Conservation (phyloP, 2,888 invertebrate genomes). For the Lapara coniferarum region DNA sequence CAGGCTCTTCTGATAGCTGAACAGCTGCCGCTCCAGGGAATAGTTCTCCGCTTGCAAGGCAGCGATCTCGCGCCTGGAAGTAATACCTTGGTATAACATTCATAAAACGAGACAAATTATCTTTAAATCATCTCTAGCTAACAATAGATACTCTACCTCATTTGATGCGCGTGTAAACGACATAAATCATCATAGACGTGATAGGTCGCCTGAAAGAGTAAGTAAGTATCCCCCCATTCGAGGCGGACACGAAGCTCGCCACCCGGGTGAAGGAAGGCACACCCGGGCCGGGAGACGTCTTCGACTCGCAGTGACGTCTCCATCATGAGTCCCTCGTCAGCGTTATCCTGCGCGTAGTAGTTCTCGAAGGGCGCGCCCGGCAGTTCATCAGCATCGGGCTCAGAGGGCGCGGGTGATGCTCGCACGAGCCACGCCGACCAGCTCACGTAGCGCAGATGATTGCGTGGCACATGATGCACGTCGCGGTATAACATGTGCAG, state of each 20-base stretch:
- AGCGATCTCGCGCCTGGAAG: slow-evolving; percentile 88
- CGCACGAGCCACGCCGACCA: slow-evolving; percentile 88
- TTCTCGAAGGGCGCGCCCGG: slow-evolving; percentile 90
- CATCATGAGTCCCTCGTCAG: slow-evolving; percentile 92
- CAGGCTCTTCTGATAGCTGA: slow-evolving; percentile 92
- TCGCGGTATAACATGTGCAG: slow-evolving; percentile 90
- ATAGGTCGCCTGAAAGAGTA: slow-evolving; percentile 91
- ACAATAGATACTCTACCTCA: slow-evolving; percentile 84
- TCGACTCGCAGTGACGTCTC: slow-evolving; percentile 89
- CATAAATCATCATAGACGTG: slow-evolving; percentile 93
- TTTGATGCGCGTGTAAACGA: slow-evolving; percentile 91
- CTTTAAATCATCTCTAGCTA: neutral
- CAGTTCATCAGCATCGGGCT: slow-evolving; percentile 86
- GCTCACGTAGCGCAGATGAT: slow-evolving; percentile 87
- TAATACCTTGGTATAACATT: neutral
- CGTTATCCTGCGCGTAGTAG: slow-evolving; percentile 91
- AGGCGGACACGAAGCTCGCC: slow-evolving; percentile 89
- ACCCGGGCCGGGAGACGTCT: slow-evolving; percentile 87
- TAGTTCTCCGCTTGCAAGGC: slow-evolving; percentile 93
- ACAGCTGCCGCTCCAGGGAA: slow-evolving; percentile 90
- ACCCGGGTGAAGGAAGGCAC: slow-evolving; percentile 88
- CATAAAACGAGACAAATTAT: neutral
- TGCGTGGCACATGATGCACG: slow-evolving; percentile 90
- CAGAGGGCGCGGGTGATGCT: slow-evolving; percentile 78
- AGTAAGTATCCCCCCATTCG: slow-evolving; percentile 92